Evolutionary conservation across 1,140 invertebrate genomes (phyloP).

Genomic region (Hycleus cichorii): DNA sequence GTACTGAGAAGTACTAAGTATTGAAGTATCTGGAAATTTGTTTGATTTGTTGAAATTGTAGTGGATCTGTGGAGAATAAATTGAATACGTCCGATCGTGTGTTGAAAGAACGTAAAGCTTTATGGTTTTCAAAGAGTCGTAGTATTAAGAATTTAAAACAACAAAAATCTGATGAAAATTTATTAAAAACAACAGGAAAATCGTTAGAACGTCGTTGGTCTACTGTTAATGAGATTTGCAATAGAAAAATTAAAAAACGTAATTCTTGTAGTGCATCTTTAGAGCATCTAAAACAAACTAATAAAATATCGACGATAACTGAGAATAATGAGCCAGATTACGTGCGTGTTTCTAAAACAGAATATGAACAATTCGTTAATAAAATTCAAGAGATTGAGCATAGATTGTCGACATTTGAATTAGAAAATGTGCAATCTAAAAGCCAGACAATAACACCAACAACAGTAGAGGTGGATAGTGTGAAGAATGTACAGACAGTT

Average conservation of each 20-base stretch:
- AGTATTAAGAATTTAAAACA: slow-evolving; percentile 23
- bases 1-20: neutral
- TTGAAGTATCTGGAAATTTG: neutral
- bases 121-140: slow-evolving; percentile 41
- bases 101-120: slow-evolving; percentile 45
- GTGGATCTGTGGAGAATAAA: neutral
- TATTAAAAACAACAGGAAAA: slow-evolving; percentile 15
- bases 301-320: neutral
- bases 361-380: slow-evolving; percentile 68
- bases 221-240: slow-evolving; percentile 23
- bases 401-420: slow-evolving; percentile 55
- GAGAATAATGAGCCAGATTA: slow-evolving; percentile 47
- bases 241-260: slow-evolving; percentile 25
- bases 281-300: slow-evolving; percentile 7
- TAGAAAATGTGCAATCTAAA: slow-evolving; percentile 43
- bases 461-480: slow-evolving; percentile 23
- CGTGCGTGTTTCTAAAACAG: slow-evolving; percentile 59
- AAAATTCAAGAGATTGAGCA: slow-evolving; percentile 62
- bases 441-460: slow-evolving; percentile 13
- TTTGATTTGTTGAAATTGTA: neutral
- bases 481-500: slow-evolving; percentile 54
- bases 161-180: slow-evolving; percentile 5
- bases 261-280: slow-evolving; percentile 22
- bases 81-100: neutral
- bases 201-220: slow-evolving; percentile 35